These are phyloP conservation scores for Deroptyus accipitrinus DNA, from an alignment of 2,113 vertebrate genomes.

Conservation along the genomic window DNA sequence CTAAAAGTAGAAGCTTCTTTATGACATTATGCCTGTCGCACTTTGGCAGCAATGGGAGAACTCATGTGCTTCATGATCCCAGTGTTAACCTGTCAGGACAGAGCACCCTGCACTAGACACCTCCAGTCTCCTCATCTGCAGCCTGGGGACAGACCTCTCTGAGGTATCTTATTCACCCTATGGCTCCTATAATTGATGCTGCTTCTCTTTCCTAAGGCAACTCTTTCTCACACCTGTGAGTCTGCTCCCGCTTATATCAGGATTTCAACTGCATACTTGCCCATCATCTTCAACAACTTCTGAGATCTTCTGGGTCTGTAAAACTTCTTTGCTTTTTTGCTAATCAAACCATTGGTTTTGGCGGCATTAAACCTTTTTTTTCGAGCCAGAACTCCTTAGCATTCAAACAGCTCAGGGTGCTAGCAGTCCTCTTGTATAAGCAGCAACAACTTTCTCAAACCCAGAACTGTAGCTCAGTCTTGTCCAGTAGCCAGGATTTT, in stretches of 20 bases:
- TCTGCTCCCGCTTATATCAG: neutral
- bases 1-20: neutral
- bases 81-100: neutral
- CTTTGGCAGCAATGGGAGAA: neutral
- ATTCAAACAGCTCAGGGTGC: neutral
- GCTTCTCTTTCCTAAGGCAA: neutral
- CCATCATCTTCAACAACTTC: neutral
- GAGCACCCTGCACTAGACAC: neutral
- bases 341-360: neutral
- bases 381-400: neutral
- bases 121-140: neutral
- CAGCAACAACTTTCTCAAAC: neutral
- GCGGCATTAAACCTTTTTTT: neutral
- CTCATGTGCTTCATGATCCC: neutral
- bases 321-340: neutral
- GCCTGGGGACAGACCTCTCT: neutral
- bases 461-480: neutral
- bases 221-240: neutral
- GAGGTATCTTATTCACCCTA: rapidly evolving
- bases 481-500: neutral
- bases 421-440: neutral
- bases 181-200: neutral
- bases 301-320: neutral
- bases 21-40: neutral
- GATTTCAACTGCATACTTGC: neutral